Evolutionary conservation across 2,888 invertebrate genomes (phyloP).

Genomic region (Rotaria magnacalcarata): DNA sequence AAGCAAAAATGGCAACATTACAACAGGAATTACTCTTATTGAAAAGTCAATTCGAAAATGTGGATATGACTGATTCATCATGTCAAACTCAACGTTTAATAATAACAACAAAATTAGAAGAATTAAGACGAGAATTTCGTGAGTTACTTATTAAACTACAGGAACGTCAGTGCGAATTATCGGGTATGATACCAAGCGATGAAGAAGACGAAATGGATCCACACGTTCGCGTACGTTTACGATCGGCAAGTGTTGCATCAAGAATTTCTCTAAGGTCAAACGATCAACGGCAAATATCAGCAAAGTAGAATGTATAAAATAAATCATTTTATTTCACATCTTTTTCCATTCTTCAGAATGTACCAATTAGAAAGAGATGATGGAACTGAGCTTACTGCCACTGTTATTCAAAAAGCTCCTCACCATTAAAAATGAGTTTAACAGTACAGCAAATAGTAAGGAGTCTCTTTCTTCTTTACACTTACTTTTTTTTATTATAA

Average conservation of each 20-base stretch:
- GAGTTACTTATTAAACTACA: constrained; percentile 27
- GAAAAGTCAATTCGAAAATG: constrained; percentile 37
- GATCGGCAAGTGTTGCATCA: constrained; percentile 42
- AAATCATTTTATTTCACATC: not conserved
- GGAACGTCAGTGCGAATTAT: constrained; percentile 25
- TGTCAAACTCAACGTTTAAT: constrained; percentile 25
- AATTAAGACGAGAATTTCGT: constrained; percentile 27
- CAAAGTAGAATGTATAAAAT: not conserved
- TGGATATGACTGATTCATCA: not conserved
- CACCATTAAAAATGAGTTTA: not conserved
- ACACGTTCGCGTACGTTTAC: constrained; percentile 41
- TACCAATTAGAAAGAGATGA: constrained; percentile 33
- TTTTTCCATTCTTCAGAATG: not conserved
- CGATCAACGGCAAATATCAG: not conserved
- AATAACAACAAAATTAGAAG: constrained; percentile 28
- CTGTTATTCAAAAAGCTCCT: not conserved
- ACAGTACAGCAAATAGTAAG: not conserved
- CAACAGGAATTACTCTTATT: constrained; percentile 31
- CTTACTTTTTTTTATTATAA: too few relatives aligned
- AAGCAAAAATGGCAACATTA: constrained; percentile 18
- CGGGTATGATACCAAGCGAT: constrained; percentile 33
- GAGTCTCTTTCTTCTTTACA: too few relatives aligned
- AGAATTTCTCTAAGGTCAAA: constrained; percentile 35
- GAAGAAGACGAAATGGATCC: constrained; percentile 45
- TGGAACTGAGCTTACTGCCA: not conserved